These are phyloP conservation scores for Drosophila pruinosa DNA, from an alignment of 1,140 invertebrate species.

Conservation along the genomic window DNA sequence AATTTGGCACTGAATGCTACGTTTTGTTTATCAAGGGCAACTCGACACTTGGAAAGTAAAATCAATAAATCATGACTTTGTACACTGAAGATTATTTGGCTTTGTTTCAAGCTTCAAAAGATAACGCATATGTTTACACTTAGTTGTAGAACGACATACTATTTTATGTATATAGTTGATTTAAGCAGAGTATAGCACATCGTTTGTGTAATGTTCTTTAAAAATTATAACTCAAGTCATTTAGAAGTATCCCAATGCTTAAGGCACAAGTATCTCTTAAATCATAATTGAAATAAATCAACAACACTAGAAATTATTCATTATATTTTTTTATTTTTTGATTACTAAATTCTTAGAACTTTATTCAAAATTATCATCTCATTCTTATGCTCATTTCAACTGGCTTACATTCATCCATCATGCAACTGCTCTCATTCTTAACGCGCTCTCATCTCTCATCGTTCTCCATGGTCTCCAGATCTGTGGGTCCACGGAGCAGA, in stretches of 20 bases:
- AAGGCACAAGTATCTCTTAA: no score
- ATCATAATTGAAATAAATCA: slow-evolving; percentile 1
- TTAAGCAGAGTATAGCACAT: no score
- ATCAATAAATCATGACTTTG: not conserved
- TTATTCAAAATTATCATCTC: slow-evolving; percentile 78
- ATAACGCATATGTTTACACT: no score
- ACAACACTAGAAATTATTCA: slow-evolving; percentile 31
- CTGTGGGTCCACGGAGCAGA: not conserved
- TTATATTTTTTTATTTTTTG: slow-evolving; percentile 75
- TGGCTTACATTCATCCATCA: slow-evolving; percentile 23
- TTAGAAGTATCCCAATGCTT: no score
- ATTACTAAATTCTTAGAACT: slow-evolving; percentile 82
- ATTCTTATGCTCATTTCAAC: slow-evolving; percentile 42
- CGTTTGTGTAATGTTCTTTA: no score
- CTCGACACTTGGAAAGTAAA: no score
- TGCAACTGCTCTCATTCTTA: not conserved
- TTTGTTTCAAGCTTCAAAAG: no score
- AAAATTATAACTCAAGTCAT: no score
- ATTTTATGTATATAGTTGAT: no score
- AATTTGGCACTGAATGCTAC: not conserved
- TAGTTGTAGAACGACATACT: no score
- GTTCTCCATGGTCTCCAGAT: not conserved
- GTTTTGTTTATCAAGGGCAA: not conserved
- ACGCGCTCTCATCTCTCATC: not conserved
- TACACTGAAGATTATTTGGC: not conserved